Evolutionary conservation across 2,113 vertebrate genomes (phyloP).

Genomic region (Meles meles): DNA sequence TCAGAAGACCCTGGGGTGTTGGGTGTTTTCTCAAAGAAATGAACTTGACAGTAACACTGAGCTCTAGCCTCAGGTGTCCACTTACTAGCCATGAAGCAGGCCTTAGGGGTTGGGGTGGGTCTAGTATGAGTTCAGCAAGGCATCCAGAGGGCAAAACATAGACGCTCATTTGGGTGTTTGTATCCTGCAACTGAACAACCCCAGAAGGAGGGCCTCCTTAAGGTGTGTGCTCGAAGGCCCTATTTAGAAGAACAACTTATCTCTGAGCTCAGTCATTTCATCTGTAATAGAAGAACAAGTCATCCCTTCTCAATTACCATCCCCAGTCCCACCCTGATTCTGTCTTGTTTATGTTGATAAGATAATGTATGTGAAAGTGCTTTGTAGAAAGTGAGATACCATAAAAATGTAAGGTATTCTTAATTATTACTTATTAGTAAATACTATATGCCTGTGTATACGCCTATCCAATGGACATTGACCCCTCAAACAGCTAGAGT

Average conservation of each 20-base stretch:
- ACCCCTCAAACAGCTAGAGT: neutral
- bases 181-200: fast-evolving
- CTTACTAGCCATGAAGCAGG: neutral
- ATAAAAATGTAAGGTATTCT: neutral
- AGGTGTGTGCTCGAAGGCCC: neutral
- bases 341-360: neutral
- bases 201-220: neutral
- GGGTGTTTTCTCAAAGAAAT: neutral
- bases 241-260: neutral
- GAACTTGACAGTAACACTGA: neutral
- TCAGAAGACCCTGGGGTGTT: neutral
- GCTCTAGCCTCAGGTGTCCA: neutral
- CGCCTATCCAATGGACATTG: neutral
- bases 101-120: neutral
- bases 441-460: neutral
- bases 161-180: neutral
- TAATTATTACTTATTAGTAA: neutral
- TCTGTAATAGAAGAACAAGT: neutral
- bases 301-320: neutral
- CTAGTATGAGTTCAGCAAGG: neutral
- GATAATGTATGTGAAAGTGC: neutral
- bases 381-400: neutral
- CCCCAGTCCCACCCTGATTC: neutral
- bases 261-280: neutral
- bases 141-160: neutral